These are phyloP conservation scores for Melierax canorus DNA, from an alignment of 2,113 vertebrate species.

Conservation along the genomic window DNA sequence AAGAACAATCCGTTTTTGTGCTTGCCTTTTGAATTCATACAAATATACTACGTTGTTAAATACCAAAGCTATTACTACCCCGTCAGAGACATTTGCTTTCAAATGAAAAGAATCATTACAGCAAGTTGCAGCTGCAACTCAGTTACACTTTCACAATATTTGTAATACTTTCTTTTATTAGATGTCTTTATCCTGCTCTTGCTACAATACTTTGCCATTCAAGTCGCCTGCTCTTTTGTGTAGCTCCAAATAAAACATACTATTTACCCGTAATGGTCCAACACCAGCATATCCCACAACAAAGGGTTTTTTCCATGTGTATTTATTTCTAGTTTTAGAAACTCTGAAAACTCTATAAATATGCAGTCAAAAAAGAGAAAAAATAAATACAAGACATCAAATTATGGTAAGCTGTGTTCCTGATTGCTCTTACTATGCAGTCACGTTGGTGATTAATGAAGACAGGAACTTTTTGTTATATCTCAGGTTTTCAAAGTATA, in stretches of 20 bases:
- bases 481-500: slow-evolving; percentile 63
- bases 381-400: neutral
- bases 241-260: neutral
- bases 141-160: neutral
- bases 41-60: neutral
- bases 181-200: neutral
- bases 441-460: slow-evolving; percentile 38
- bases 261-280: neutral
- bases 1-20: neutral
- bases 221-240: neutral
- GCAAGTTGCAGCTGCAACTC: neutral
- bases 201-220: neutral
- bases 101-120: neutral
- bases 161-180: neutral
- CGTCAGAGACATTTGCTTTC: neutral
- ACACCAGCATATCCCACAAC: neutral
- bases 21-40: neutral
- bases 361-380: neutral
- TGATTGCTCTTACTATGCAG: slow-evolving; percentile 13
- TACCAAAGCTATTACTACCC: neutral
- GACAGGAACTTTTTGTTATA: slow-evolving; percentile 51
- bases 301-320: neutral
- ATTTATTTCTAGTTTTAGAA: neutral
- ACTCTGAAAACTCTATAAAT: neutral
- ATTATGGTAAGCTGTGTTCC: neutral